Conservation (phyloP, 2,113 vertebrate genomes). For the Salvelinus namaycush region DNA sequence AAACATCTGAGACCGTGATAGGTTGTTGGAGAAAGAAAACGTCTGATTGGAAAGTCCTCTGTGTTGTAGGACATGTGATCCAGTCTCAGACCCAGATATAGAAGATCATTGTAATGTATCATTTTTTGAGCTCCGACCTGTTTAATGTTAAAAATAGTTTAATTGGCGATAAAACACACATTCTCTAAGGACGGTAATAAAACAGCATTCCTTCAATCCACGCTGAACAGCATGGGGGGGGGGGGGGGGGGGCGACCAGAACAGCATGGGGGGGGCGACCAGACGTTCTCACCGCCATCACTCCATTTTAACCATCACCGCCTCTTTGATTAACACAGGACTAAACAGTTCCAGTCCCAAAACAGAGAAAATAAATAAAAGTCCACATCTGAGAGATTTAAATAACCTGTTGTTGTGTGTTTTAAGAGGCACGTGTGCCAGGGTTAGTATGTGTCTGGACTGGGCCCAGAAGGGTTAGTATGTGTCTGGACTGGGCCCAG, state of each 20-base stretch:
- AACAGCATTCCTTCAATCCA: conserved; percentile 46
- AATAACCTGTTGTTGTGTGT: conserved; percentile 68
- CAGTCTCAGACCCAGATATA: too few species aligned
- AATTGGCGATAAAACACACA: conserved; percentile 35
- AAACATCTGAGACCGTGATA: too few species aligned
- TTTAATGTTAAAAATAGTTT: conserved; percentile 54
- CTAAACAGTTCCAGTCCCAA: conserved; percentile 71
- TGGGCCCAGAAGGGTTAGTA: conserved; percentile 8
- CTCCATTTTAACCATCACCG: conserved; percentile 55
- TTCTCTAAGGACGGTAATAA: conserved; percentile 62
- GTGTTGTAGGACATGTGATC: too few species aligned
- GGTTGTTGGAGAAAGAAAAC: too few species aligned
- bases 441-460: conserved; percentile 21
- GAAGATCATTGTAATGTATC: too few species aligned
- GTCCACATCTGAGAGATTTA: conserved; percentile 67
- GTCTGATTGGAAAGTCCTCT: too few species aligned
- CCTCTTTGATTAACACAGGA: conserved; percentile 70
- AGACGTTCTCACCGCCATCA: conserved; percentile 53
- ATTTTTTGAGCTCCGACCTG: too few species aligned
- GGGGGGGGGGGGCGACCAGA: neutral
- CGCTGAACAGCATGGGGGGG: conserved; percentile 50
- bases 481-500: too few species aligned
- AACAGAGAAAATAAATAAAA: conserved; percentile 67
- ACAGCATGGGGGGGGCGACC: conserved; percentile 35
- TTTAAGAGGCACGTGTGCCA: conserved; percentile 69